Percentiles rank a stretch among this genome's conserved stretches.
Conservation (phyloP, 2,888 invertebrate genomes). For the Aphrophora alni region DNA sequence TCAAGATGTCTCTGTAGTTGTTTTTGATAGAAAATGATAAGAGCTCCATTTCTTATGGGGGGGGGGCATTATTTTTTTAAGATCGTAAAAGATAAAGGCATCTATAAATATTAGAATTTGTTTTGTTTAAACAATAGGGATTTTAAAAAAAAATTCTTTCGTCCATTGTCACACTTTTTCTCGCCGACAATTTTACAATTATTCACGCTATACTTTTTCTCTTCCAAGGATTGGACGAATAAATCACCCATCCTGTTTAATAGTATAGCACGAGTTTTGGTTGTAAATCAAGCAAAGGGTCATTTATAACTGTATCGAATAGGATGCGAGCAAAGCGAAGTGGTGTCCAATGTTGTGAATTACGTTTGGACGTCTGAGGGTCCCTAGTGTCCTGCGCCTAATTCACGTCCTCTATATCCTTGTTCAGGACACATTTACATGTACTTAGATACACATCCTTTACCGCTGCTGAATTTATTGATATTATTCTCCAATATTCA, state of each 20-base stretch:
- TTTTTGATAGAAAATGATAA: too few species aligned
- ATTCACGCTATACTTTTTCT: not conserved
- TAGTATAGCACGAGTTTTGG: not conserved
- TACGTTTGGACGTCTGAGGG: not conserved
- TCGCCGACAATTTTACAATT: not conserved
- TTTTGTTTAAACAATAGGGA: too few species aligned
- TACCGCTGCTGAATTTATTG: not conserved
- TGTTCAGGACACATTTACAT: not conserved
- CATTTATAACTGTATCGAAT: not conserved
- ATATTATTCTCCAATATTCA: not conserved
- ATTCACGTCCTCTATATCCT: not conserved
- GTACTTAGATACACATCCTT: conserved; percentile 1
- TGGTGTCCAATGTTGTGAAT: not conserved
- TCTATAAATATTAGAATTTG: too few species aligned
- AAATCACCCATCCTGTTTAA: not conserved
- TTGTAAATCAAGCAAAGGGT: conserved; percentile 3
- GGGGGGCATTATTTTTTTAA: too few species aligned
- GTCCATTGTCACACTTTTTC: too few species aligned
- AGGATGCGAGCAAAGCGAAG: not conserved
- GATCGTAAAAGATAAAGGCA: too few species aligned
- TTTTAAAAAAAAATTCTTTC: too few species aligned
- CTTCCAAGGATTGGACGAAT: not conserved
- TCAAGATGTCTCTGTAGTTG: too few species aligned
- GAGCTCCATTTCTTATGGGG: too few species aligned
- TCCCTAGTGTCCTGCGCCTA: not conserved